Evolutionary conservation across 1,140 invertebrate species (phyloP).

Genomic region (Neoseiulus cucumeris): DNA sequence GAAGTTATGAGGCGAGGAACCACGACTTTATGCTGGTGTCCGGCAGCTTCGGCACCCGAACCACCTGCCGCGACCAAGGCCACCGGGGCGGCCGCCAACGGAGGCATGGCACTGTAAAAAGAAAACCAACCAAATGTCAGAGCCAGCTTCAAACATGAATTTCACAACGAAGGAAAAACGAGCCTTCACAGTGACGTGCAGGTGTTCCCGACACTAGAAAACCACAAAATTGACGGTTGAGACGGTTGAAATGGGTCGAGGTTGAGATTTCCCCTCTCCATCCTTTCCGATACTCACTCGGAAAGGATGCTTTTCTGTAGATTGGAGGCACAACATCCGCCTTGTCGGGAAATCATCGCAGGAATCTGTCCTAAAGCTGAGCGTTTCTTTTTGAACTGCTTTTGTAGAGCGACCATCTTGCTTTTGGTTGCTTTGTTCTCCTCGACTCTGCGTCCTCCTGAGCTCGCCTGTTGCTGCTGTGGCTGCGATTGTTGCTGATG

Average conservation of each 20-base stretch:
- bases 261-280: too few relatives aligned
- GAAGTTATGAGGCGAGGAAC: slow-evolving; percentile 2
- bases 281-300: background rate
- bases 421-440: slow-evolving; percentile 8
- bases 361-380: slow-evolving; percentile 8
- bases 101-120: background rate
- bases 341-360: background rate
- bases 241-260: too few relatives aligned
- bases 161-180: too few relatives aligned
- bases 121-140: background rate
- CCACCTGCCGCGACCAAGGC: background rate
- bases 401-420: slow-evolving; percentile 7
- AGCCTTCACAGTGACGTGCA: too few relatives aligned
- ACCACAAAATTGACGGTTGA: too few relatives aligned
- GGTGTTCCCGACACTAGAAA: too few relatives aligned
- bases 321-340: slow-evolving; percentile 3
- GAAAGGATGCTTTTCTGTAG: slow-evolving; percentile 10
- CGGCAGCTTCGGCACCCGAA: background rate
- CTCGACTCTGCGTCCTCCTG: background rate
- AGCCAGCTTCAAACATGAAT: background rate
- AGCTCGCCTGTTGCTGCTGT: background rate
- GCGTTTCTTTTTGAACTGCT: slow-evolving; percentile 5
- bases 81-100: background rate
- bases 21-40: background rate
- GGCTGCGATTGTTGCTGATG: background rate